Base-by-base conservation (phyloP, 2,888 invertebrate species). In the Amphipyra berbera region DNA sequence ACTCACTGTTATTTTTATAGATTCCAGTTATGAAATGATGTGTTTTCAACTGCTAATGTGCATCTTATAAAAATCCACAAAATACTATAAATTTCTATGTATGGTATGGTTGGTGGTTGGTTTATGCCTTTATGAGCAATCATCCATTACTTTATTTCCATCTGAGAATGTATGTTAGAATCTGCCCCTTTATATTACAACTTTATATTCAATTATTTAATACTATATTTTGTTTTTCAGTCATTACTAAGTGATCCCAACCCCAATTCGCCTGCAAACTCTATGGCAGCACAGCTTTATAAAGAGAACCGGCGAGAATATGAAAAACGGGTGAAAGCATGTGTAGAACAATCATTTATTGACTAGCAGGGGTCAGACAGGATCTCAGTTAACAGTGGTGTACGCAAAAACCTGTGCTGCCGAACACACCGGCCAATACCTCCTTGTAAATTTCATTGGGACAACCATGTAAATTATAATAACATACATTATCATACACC, bases 211-310 rank as follows among this genome's bases (percentile, higher is more conserved):
- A 12, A 8, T 38, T 6, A 14, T 37, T 12, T 37, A 33, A 14
- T 33, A 6, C 8, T 55, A 7, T 49, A 0, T 61, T 87, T 82
- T 95, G 83, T 84, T 97, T 48, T 97, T 88, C 97, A 99, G 98
- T 99, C 99, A 88, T 96, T 99, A 95, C 96, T 99, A 95, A 99
- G 99, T 96, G 99, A 99, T 96, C 99, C 99, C 73, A 99, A 99
- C 95, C 99, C 99, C 81, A 99, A 99, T 96, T 99, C 99, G 82
- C 99, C 99, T 87, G 99, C 99, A 83, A 99, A 99, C 95, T 99
- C 99, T 83, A 98, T 99, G 97, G 99, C 99, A 88, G 99, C 99
- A 82, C 99, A 99, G 95, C 96, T 99, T 88, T 99, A 99, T 96
- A 99, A 99, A 96, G 99, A 99, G 95, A 99, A 99, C 94, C 97